Base-by-base conservation (phyloP, 64 coral and sea anemone genomes). In the Trachythela sp. region DNA sequence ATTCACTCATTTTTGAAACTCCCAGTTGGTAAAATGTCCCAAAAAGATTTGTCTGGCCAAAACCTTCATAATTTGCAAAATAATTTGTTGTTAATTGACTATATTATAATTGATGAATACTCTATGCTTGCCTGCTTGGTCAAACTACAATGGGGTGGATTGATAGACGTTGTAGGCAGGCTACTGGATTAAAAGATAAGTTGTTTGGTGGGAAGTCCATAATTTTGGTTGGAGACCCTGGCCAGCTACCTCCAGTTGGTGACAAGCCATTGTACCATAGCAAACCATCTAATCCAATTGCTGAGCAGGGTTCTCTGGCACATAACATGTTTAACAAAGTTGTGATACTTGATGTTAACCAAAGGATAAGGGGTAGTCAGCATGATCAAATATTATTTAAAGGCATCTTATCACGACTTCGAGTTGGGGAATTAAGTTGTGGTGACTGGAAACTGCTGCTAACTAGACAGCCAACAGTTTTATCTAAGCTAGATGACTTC, bases 51-150 rank as follows among this genome's bases (percentile, higher is more conserved):
- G 30, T 68, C 59, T 68, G 20, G 59, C 30, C 59, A 68, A 68
- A 68, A 14, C 59, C 59, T 68, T 22, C 2, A 68, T 68, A 22
- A 68, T 22, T 68, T 68, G 59, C 18, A 68, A 68, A 68, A 68
- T 68, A 68, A 68, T 5, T 68, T 68, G 59, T 68, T 68, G 59
- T 68, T 31, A 22, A 14, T 68, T 68, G 59, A 68, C 59, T 68
- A 68, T 68, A 68, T 68, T 14, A 68, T 68, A 68, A 68, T 68
- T 68, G 59, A 68, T 68, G 59, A 68, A 68, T 22, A 68, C 14
- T 68, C 59, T 68, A 68, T 68, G 59, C 59, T n/a, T n/a, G n/a
- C n/a, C n/a, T n/a, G n/a, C n/a, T 68, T 68, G 59, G 59, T 68
- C 59, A 68, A 68, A 68, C 59, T 22, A 68, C 59, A 68, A 22